Evolutionary conservation across 2,113 vertebrate species (phyloP), one percentile per base, ranked within the genome.

Genomic region (Anolis carolinensis): DNA sequence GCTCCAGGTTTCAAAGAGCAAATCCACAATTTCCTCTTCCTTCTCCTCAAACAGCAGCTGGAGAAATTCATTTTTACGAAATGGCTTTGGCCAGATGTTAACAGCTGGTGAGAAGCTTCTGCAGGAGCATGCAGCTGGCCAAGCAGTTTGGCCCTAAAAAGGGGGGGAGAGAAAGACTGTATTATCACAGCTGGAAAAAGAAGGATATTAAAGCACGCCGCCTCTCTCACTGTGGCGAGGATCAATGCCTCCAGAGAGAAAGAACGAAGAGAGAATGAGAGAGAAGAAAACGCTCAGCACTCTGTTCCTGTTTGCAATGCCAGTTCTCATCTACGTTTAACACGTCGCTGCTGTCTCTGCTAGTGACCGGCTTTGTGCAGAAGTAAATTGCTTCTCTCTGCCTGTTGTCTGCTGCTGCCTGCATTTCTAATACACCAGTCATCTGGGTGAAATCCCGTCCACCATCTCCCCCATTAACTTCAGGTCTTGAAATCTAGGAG

Each of bases 301-400:
- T 27, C 71, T 34, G 39, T 27, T 73, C 52, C 10, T 79, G 55
- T 79, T 44, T 79, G 20, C 75, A 27, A 25, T 32, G 79, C 81
- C 86, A 83, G 55, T 52, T 88, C 59, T 79, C 74, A 87, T 79
- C 39, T 73, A 50, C 0, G 14, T 62, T 83, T 79, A 79, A 72
- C 59, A 72, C 32, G 13, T 62, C 30, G 23, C 68, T 21, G 10
- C 32, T 30, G 50, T 71, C 87, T 76, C 30, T 65, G 30, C 50
- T 50, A 34, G 48, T 71, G 79, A 88, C 63, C 36, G 23, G 39
- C 36, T 48, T 70, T 79, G 75, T 10, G 59, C 55, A 5, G 75
- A 25, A 79, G 88, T 70, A 83, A 44, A 79, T 65, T 67, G 59
- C 23, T 55, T 55, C 30, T 72, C 48, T 44, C 55, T 79, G 67